phyloP scores from a whole-genome alignment of 2,113 vertebrate genomes.

The Pantherophis guttatus region DNA sequence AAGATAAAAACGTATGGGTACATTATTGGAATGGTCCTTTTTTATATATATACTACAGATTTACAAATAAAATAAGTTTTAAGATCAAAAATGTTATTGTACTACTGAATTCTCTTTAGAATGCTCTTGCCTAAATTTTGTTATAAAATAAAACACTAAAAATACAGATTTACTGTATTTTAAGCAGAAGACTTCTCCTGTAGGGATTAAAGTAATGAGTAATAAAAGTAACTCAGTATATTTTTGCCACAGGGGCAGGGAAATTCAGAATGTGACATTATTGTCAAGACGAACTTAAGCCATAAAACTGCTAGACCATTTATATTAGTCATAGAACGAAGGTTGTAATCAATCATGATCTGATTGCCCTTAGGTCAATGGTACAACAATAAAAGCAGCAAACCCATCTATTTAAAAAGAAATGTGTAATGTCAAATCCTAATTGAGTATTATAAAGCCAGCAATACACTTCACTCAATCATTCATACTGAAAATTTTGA shows the following conservation, averaged over 20 bases:
- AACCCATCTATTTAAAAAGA: conserved; percentile 6
- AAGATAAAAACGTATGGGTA: not conserved
- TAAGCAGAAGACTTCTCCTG: not conserved
- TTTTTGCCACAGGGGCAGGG: not conserved
- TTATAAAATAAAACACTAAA: not conserved
- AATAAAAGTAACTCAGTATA: not conserved
- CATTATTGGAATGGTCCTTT: not conserved
- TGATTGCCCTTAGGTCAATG: not conserved
- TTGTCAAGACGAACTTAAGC: not conserved
- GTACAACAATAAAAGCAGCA: not conserved
- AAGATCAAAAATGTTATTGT: not conserved
- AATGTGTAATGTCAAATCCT: conserved; percentile 15
- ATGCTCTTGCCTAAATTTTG: not conserved
- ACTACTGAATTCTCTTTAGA: not conserved
- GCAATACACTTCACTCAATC: conserved; percentile 3
- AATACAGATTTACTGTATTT: not conserved
- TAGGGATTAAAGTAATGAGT: not conserved
- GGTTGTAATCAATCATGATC: not conserved
- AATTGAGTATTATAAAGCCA: not conserved
- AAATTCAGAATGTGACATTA: not conserved
- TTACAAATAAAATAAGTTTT: not conserved
- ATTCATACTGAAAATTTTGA: not conserved
- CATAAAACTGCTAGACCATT: not conserved
- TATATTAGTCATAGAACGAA: not conserved
- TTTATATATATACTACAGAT: not conserved